Base-by-base conservation (phyloP, 2,113 vertebrate species). In the Herpailurus yagouaroundi region DNA sequence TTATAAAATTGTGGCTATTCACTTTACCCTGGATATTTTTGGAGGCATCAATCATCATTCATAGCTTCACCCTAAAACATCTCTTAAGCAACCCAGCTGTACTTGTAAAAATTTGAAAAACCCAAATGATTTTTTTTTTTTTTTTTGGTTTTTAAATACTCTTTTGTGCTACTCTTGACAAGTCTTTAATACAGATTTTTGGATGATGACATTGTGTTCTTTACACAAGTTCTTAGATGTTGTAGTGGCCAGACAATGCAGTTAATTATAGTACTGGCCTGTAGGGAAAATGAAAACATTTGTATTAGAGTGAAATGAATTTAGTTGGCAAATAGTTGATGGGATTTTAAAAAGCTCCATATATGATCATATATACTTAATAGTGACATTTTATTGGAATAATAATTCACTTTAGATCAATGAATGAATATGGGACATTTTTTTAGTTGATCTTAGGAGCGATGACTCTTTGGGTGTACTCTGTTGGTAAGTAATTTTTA, bases 241-340 rank as follows among this genome's bases (percentile, higher is more conserved):
- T 80, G 60, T 84, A 71, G 55, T 69, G 93, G n/a, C 64, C 50
- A 48, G 83, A 79, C 45, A 85, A 3, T 69, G 93, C 41, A 96
- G 27, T 71, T 97, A 15, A 77, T 95, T 96, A 77, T 7, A 85
- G 76, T 96, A 45, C 60, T 97, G 84, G 45, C 50, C 96, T 95
- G 66, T 41, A 90, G 95, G 95, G 77, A 92, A 97, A 98, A 91
- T 94, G 64, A 95, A 94, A 98, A 95, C 81, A 92, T 45, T 95
- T 91, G 55, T 89, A 25, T 81, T 91, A 52, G 3, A 66, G 36
- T 85, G 84, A 85, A 92, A 77, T 92, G 90, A 73, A 57, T 81
- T 80, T 85, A 87, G 36, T 25, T 93, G 77, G 79, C 89, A 83
- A 93, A 92, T 38, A 74, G 64, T 64, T 80, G 73, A 82, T 95